Percentiles rank a stretch among this genome's conserved stretches.
Evolutionary conservation across 2,797 vertebrate genomes (phyloP).

Genomic region (Tarsius wallacei): DNA sequence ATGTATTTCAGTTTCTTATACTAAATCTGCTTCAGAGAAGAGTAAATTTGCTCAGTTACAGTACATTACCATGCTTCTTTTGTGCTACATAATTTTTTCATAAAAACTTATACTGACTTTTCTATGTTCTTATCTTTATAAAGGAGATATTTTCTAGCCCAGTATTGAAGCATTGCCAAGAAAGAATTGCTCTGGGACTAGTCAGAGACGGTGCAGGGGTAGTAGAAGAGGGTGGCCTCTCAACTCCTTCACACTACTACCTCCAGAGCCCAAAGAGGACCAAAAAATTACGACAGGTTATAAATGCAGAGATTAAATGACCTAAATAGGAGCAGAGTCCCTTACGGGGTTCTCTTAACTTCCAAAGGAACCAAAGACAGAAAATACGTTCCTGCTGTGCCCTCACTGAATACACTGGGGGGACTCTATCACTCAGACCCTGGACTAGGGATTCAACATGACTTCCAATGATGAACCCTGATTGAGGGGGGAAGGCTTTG

Average conservation of each 20-base stretch:
- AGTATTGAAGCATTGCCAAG: not conserved
- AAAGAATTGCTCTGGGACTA: not conserved
- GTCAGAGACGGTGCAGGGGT: not conserved
- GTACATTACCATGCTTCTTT: constrained; percentile 12
- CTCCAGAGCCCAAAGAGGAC: not conserved
- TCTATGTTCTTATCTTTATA: constrained; percentile 12
- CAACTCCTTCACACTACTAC: not conserved
- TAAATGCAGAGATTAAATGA: not conserved
- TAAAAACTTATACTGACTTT: constrained; percentile 50
- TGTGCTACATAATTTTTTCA: constrained; percentile 53
- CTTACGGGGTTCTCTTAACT: not conserved
- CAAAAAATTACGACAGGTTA: not conserved
- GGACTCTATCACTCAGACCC: no score
- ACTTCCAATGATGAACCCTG: no score
- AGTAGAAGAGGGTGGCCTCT: not conserved
- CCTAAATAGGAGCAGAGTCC: not conserved
- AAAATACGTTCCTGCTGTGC: not conserved
- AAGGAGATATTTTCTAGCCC: not conserved
- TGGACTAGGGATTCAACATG: no score
- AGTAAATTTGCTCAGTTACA: constrained; percentile 36
- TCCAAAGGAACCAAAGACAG: not conserved
- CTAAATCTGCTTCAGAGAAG: constrained; percentile 11
- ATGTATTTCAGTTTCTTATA: constrained; percentile 24
- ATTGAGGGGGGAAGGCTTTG: no score
- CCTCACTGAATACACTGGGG: not conserved